phyloP scores from a whole-genome alignment of 2,113 vertebrate species.

The Trichomycterus rosablanca region DNA sequence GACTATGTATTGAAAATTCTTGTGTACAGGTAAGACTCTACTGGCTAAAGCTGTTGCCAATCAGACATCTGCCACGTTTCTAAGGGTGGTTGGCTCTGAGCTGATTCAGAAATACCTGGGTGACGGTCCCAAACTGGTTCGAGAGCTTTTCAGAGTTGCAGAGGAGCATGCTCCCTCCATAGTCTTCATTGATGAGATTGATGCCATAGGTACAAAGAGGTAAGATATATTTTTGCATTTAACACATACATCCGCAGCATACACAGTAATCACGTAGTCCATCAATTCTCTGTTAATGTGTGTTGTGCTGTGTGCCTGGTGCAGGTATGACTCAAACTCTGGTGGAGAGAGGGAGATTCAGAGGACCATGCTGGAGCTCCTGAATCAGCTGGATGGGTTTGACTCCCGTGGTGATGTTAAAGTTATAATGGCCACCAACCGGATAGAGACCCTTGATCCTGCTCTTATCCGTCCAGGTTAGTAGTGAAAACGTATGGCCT shows the following conservation, averaged over 20 bases:
- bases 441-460: conserved; percentile 95
- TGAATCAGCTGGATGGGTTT: conserved; percentile 95
- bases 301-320: background rate
- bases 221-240: conserved; percentile 40
- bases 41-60: conserved; percentile 97
- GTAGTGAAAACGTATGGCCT: background rate
- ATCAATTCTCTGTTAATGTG: no score
- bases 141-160: conserved; percentile 91
- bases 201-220: conserved; percentile 97
- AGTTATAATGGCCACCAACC: conserved; percentile 97
- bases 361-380: conserved; percentile 92
- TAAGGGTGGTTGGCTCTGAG: conserved; percentile 93
- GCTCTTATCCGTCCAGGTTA: conserved; percentile 94
- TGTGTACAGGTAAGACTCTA: conserved; percentile 95
- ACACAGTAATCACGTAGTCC: no score
- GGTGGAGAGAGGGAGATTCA: conserved; percentile 96
- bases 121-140: conserved; percentile 89
- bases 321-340: conserved; percentile 94
- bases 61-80: conserved; percentile 94
- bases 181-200: conserved; percentile 97
- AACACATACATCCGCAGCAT: no score
- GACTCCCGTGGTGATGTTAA: conserved; percentile 94
- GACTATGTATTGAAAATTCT: no score
- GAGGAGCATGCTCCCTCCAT: conserved; percentile 95
- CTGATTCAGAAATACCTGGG: conserved; percentile 98